A percentile compares a stretch with the other conserved stretches of the same genome.
Evolutionary conservation across 92 coral and sea anemone species (phyloP).

Genomic region (Paragorgia papillata): DNA sequence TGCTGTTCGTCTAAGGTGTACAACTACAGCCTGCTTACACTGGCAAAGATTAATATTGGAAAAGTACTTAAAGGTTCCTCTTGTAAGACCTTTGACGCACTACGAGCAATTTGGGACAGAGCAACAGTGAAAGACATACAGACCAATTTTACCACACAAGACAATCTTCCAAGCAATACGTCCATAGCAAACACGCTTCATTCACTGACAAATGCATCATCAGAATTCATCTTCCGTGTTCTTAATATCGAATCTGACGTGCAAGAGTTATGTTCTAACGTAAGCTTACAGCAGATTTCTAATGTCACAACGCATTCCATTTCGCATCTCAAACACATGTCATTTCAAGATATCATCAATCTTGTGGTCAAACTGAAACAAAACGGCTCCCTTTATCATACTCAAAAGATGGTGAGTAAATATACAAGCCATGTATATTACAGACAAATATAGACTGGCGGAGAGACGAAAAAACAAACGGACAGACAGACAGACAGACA

Average conservation of each 20-base stretch:
- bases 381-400: slow-evolving; percentile 10
- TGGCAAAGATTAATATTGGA: slow-evolving; percentile 22
- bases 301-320: slow-evolving; percentile 1
- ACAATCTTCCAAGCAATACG: not conserved
- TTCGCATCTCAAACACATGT: not conserved
- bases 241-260: not conserved
- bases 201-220: not conserved
- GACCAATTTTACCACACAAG: not conserved
- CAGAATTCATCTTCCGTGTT: slow-evolving; percentile 2
- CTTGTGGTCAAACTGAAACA: slow-evolving; percentile 9
- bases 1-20: not conserved
- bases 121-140: not conserved
- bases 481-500: too few relatives aligned
- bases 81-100: slow-evolving; percentile 4
- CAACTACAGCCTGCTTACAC: slow-evolving; percentile 17
- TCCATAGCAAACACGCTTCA: slow-evolving; percentile 3
- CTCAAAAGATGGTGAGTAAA: not conserved
- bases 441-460: too few relatives aligned
- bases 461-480: not conserved
- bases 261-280: slow-evolving; percentile 6
- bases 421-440: not conserved
- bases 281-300: slow-evolving; percentile 11
- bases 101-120: slow-evolving; percentile 24
- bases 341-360: slow-evolving; percentile 8
- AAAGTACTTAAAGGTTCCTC: not conserved